Evolutionary conservation across 1,140 invertebrate genomes (phyloP).

Genomic region (Bilobella aurantiaca): DNA sequence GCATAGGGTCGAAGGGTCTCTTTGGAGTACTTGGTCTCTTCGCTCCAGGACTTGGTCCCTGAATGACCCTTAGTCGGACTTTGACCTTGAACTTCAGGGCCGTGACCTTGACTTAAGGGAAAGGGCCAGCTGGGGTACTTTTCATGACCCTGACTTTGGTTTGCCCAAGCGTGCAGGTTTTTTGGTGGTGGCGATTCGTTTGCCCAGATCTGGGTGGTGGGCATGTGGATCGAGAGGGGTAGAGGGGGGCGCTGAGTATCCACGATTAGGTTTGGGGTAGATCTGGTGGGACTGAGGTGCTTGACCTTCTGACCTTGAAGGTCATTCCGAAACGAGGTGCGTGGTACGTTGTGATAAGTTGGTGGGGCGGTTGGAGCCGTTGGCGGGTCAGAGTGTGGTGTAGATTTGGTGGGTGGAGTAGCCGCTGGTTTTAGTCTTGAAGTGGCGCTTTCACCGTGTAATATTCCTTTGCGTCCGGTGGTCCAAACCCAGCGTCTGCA

Average conservation of each 20-base stretch:
- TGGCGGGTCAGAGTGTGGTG: background rate
- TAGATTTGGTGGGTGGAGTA: background rate
- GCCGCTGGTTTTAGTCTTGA: too few species aligned
- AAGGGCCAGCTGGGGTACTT: conserved; percentile 71
- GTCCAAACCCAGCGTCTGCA: too few species aligned
- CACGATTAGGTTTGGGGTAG: too few species aligned
- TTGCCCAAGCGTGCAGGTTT: background rate
- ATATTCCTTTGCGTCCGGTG: too few species aligned
- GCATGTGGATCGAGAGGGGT: background rate
- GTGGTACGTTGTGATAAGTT: background rate
- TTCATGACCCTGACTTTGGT: conserved; percentile 52
- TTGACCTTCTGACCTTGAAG: background rate
- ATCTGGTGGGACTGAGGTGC: background rate
- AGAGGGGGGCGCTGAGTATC: too few species aligned
- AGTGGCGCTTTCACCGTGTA: too few species aligned
- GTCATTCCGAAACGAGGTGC: background rate
- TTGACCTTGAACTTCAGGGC: conserved; percentile 43
- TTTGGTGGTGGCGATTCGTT: background rate
- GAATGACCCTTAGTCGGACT: conserved; percentile 32
- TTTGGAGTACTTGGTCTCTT: conserved; percentile 62
- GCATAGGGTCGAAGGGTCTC: conserved; percentile 55
- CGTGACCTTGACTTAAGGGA: conserved; percentile 41
- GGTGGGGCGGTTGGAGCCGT: background rate
- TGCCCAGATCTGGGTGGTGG: background rate
- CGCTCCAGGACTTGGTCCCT: conserved; percentile 61